Base-by-base conservation (phyloP, 1,140 invertebrate species). In the Frieseomelitta varia region DNA sequence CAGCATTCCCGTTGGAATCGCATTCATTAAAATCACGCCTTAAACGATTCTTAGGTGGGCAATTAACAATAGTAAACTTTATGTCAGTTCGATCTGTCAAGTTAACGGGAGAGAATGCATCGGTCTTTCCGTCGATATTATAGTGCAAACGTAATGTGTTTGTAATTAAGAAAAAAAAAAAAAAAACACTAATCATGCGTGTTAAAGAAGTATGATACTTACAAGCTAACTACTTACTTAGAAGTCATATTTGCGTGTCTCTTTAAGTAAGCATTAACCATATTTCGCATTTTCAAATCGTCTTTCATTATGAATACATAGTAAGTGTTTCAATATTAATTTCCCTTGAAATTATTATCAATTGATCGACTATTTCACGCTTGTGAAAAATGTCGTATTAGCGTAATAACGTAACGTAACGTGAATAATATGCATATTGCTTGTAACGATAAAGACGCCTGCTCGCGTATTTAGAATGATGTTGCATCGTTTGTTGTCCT, bases 281-380 rank as follows among this genome's bases (percentile, higher is more conserved):
- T 47, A 34, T 61, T 73, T 53, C 39, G 34, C 30, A 58, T 77
- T 47, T 79, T n/a, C 53, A 55, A 63, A 79, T 27, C 68, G 61
- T 82, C 84, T 85, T 88, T 53, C 87, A 76, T 71, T 39, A 88
- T 88, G 87, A 88, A 85, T n/a, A 63, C 87, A 75, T 85, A 88
- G 87, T 88, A 80, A 88, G 87, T 88, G 51, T 53, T 65, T 58
- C 27, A 14, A 34, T 51, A 47, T 47, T 47, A 21, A 63, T 63
- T 63, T 65, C 8, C 24, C 15, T n/a, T 47, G 21, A 30, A 51
- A 80, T 30, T 65, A n/a, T 81, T 19, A 1, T 55, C 65, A 15
- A 39, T 53, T 24, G 8, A n/a, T 8, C 10, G 53, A 56, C 39
- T 47, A 47, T 17, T 58, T 78, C 55, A 74, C 27, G 2, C 67